phyloP scores from a whole-genome alignment of 2,888 invertebrate species.

The Apoda limacodes region DNA sequence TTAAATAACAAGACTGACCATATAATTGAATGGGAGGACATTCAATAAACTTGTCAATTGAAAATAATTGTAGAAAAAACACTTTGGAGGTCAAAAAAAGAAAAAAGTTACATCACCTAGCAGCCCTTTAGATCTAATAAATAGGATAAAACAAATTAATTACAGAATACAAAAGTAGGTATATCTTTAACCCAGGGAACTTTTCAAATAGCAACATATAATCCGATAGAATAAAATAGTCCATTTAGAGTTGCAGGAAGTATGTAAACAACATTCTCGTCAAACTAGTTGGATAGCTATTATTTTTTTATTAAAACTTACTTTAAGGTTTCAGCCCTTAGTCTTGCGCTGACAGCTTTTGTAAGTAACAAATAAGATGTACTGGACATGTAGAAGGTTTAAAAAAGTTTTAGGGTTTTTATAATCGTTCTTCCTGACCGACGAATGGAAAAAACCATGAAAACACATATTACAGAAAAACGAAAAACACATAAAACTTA shows the following conservation, averaged over 20 bases:
- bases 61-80: constrained; percentile 42
- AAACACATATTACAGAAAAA: too few relatives aligned
- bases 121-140: too few relatives aligned
- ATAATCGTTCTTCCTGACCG: too few relatives aligned
- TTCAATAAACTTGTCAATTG: constrained; percentile 42
- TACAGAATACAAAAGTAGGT: constrained; percentile 17
- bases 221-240: constrained; percentile 37
- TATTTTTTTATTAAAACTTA: constrained; percentile 47
- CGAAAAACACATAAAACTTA: too few relatives aligned
- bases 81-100: constrained; percentile 31
- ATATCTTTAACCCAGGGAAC: constrained; percentile 24
- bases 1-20: constrained; percentile 20
- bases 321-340: constrained; percentile 38
- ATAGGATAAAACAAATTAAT: too few relatives aligned
- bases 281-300: constrained; percentile 39
- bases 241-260: constrained; percentile 19
- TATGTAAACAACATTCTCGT: constrained; percentile 40
- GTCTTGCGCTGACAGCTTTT: too few relatives aligned
- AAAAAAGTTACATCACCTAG: too few relatives aligned
- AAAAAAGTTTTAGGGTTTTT: too few relatives aligned
- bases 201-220: constrained; percentile 31
- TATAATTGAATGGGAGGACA: constrained; percentile 37
- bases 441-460: too few relatives aligned
- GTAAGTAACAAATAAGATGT: too few relatives aligned
- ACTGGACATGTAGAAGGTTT: too few relatives aligned